These are phyloP conservation scores for Colletes gigas DNA, from an alignment of 1,140 invertebrate genomes.

Conservation along the genomic window DNA sequence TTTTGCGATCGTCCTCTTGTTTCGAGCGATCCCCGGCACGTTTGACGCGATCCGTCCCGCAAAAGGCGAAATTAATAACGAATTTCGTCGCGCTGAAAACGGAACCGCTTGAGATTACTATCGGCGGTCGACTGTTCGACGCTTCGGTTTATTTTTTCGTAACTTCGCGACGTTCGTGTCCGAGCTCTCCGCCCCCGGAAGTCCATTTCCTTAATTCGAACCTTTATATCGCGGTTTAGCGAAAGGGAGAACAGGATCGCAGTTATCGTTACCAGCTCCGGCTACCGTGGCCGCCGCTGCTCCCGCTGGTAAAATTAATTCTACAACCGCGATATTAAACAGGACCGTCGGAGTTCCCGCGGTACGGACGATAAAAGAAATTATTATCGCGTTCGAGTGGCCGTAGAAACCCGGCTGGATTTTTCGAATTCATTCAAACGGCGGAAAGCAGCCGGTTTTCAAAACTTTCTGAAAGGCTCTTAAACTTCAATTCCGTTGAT, in stretches of 20 bases:
- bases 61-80: not conserved
- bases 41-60: not conserved
- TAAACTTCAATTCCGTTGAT: too few species aligned
- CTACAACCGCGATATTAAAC: constrained; percentile 2
- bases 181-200: not conserved
- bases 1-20: not conserved
- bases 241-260: constrained; percentile 1
- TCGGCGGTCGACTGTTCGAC: not conserved
- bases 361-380: not conserved
- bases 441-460: too few species aligned
- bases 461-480: too few species aligned
- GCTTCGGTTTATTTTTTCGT: not conserved
- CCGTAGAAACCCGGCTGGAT: too few species aligned
- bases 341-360: not conserved
- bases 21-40: not conserved
- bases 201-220: constrained; percentile 17
- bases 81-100: not conserved
- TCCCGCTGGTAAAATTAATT: constrained; percentile 23
- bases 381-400: not conserved
- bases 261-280: not conserved
- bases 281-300: not conserved
- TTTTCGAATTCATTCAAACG: too few species aligned
- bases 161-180: not conserved
- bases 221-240: constrained; percentile 4
- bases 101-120: not conserved